phyloP scores from a whole-genome alignment of 2,888 invertebrate genomes.

The Tetheella fluctuosa region DNA sequence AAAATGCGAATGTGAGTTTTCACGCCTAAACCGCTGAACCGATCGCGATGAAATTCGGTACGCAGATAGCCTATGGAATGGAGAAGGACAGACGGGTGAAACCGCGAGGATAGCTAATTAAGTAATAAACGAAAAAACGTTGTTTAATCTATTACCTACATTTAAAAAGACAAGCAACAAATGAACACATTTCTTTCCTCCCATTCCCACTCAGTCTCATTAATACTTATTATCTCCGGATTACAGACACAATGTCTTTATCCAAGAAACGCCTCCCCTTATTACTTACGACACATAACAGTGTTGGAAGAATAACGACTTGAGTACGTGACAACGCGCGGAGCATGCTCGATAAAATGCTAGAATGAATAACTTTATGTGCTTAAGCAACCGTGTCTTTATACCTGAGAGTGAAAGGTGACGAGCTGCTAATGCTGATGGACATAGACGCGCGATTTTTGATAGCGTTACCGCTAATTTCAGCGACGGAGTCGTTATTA shows the following conservation, averaged over 20 bases:
- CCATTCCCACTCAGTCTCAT: background rate
- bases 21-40: no score
- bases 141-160: background rate
- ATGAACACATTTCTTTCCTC: background rate
- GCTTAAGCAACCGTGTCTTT: conserved; percentile 11
- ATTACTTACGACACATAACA: conserved; percentile 11
- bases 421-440: background rate
- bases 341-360: conserved; percentile 12
- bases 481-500: background rate
- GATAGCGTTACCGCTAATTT: background rate
- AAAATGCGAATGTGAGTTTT: no score
- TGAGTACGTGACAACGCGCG: conserved; percentile 35
- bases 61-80: no score
- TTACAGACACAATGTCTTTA: conserved; percentile 14
- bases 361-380: conserved; percentile 32
- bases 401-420: background rate
- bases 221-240: conserved; percentile 4
- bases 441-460: background rate
- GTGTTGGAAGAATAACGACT: conserved; percentile 26
- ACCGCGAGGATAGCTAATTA: no score
- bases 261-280: conserved; percentile 11
- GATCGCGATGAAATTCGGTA: no score
- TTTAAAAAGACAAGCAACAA: background rate
- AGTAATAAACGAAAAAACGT: no score
- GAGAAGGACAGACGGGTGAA: no score